These are phyloP conservation scores for Agrochola lota DNA, from an alignment of 2,888 invertebrate species.

Conservation along the genomic window DNA sequence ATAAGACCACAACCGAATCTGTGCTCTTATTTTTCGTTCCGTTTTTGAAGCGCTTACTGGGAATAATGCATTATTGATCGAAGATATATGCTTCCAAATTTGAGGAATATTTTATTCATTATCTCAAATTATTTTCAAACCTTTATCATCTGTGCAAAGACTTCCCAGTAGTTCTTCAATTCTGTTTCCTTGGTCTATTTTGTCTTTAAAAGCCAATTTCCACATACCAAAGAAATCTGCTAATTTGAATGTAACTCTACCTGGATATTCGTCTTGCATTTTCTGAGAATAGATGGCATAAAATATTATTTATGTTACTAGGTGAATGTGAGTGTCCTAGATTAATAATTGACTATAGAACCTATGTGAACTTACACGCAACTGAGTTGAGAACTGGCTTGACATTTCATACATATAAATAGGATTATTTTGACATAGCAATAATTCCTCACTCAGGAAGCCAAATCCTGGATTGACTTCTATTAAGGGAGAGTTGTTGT, in stretches of 20 bases:
- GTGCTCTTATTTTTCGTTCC: too few relatives aligned
- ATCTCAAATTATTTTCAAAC: slow-evolving; percentile 64
- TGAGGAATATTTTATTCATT: neutral
- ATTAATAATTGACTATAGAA: neutral
- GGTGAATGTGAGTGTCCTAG: neutral
- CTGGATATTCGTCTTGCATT: slow-evolving; percentile 81
- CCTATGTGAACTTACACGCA: slow-evolving; percentile 79
- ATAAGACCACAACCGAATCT: too few relatives aligned
- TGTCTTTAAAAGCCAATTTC: slow-evolving; percentile 90
- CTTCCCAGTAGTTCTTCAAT: slow-evolving; percentile 88
- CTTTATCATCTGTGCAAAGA: slow-evolving; percentile 88
- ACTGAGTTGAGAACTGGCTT: slow-evolving; percentile 84
- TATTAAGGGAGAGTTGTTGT: slow-evolving; percentile 83
- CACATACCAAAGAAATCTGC: slow-evolving; percentile 91
- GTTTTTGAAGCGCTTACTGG: too few relatives aligned
- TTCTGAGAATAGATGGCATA: slow-evolving; percentile 71
- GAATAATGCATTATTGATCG: too few relatives aligned
- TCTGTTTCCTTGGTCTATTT: slow-evolving; percentile 89
- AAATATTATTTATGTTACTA: neutral
- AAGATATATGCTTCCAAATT: neutral
- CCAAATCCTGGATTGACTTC: slow-evolving; percentile 94
- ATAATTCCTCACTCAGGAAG: slow-evolving; percentile 90
- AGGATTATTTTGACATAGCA: slow-evolving; percentile 86
- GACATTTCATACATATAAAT: slow-evolving; percentile 91
- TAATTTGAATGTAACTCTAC: slow-evolving; percentile 83